Conservation (phyloP, 2,888 invertebrate species). For the Torymus tubicola region DNA sequence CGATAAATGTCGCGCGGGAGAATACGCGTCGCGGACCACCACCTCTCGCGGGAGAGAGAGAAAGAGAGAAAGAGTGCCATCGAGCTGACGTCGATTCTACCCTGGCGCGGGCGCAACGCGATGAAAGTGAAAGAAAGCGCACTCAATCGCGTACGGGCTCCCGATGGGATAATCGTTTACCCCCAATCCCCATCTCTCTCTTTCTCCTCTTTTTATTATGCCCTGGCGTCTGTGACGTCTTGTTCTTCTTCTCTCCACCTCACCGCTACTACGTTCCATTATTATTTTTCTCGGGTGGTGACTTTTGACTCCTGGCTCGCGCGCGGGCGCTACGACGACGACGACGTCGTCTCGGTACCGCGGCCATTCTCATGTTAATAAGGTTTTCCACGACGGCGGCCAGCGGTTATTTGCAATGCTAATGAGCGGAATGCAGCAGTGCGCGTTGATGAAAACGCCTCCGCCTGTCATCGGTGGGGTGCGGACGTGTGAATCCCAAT, state of each 20-base stretch:
- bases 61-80: not conserved
- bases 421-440: constrained; percentile 50
- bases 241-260: not conserved
- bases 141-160: constrained; percentile 10
- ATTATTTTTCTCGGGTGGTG: not conserved
- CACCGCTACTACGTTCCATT: not conserved
- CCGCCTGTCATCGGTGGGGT: constrained; percentile 4
- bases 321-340: not conserved
- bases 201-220: too few species aligned
- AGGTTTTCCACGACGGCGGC: constrained; percentile 45
- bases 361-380: constrained; percentile 63
- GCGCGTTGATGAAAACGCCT: not conserved
- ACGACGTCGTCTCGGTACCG: not conserved
- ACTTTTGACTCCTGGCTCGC: constrained; percentile 7
- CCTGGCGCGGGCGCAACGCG: not conserved
- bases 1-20: constrained; percentile 10
- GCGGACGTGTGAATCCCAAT: constrained; percentile 11
- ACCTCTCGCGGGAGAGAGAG: too few species aligned
- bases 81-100: constrained; percentile 27
- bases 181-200: constrained; percentile 5
- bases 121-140: constrained; percentile 26
- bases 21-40: not conserved
- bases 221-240: not conserved
- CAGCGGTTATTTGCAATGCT: constrained; percentile 60
- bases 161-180: constrained; percentile 40